Evolutionary conservation across 1,140 invertebrate genomes (phyloP), one percentile per base, ranked within the genome.

Genomic region (Drosophila pseudoobscura): DNA sequence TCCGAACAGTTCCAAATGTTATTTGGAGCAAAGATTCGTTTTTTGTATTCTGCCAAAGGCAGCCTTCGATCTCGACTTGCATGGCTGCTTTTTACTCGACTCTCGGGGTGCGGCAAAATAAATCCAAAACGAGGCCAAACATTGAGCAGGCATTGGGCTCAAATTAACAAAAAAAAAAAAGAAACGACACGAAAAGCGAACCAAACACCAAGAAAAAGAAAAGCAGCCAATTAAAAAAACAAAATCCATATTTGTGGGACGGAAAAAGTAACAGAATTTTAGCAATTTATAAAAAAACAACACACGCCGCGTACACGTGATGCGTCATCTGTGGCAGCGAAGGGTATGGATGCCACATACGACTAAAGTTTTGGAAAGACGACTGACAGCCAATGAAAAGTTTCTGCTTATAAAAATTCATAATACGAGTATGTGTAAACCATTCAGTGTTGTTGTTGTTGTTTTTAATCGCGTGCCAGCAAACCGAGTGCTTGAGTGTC

Each of bases 51-150:
- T 9, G 55, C 57, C 53, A 39, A 44, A 39, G 39, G 71, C 71
- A 75, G 71, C 70, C 71, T 75, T 75, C 70, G 58, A 75, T 74
- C 65, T 75, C 43, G 71, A 74, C 71, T 75, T 75, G 71, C 70
- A 53, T 75, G 71, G 70, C 70, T 73, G 69, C 51, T 15, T 56
- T 65, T 64, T 64, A n/a, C 24, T 45, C 43, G 53, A 26, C 63
- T 69, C 39, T 69, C 39, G 24, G 56, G 71, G 71, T 74, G 71
- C 44, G 71, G 70, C 71, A 47, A 74, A 52, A 58, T 57, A 64
- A 74, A 52, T 64, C 69, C 60, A 62, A 73, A 78, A 57, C 63
- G 62, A 56, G 52, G 56, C 52, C 75, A 78, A 79, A 64, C 71
- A 74, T 74, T 74, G 59, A 74, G 53, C 41, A 52, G 58, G 58